Percentiles rank a stretch among this genome's conserved stretches.
Evolutionary conservation across 2,113 vertebrate genomes (phyloP).

Genomic region (Crotalus horridus): DNA sequence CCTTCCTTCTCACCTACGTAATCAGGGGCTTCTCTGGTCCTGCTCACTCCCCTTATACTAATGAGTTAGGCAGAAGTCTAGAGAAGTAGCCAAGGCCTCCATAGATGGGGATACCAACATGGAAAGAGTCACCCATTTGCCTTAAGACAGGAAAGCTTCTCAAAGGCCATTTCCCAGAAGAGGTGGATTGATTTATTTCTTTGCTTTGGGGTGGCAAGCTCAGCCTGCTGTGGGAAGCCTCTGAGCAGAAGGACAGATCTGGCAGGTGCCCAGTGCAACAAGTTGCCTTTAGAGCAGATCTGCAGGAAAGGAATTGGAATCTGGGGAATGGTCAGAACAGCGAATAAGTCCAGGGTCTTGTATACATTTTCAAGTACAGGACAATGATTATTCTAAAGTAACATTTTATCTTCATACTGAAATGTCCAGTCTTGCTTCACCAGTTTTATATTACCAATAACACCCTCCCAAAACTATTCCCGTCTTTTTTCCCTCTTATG

Average conservation of each 20-base stretch:
- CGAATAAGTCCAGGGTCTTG: not conserved
- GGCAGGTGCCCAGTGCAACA: slow-evolving; percentile 45
- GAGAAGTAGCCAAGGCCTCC: not conserved
- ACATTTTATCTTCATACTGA: slow-evolving; percentile 54
- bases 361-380: slow-evolving; percentile 53
- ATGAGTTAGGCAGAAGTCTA: not conserved
- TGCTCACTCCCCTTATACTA: too few species aligned
- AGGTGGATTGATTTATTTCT: not conserved
- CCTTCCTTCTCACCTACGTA: not conserved
- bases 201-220: not conserved
- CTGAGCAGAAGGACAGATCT: not conserved
- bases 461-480: slow-evolving; percentile 29
- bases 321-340: not conserved
- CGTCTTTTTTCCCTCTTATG: slow-evolving; percentile 21
- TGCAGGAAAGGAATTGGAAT: not conserved
- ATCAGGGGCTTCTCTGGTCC: not conserved
- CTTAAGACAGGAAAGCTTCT: not conserved
- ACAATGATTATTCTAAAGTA: slow-evolving; percentile 52
- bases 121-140: not conserved
- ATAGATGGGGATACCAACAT: too few species aligned
- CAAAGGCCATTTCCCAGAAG: rapidly evolving
- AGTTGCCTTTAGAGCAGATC: slow-evolving; percentile 55
- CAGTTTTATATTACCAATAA: slow-evolving; percentile 52
- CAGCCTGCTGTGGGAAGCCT: not conserved
- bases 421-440: slow-evolving; percentile 62